phyloP scores from a whole-genome alignment of 1,140 invertebrate species.

The Oncopodura yosiiana region DNA sequence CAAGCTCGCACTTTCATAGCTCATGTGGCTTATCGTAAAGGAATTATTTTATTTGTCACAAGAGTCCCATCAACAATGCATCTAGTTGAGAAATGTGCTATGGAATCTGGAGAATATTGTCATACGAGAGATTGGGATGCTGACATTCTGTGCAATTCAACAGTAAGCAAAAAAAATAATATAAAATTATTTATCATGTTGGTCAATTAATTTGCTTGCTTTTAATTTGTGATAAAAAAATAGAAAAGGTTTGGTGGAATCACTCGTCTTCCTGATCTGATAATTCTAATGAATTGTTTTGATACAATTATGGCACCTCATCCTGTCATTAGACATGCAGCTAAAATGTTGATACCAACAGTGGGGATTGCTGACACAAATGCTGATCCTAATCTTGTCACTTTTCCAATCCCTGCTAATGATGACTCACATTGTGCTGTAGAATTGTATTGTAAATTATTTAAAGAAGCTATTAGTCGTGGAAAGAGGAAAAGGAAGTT shows the following conservation, averaged over 20 bases:
- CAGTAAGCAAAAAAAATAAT: too few species aligned
- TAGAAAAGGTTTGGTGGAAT: conserved; percentile 44
- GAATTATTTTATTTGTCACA: conserved; percentile 60
- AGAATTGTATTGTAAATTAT: conserved; percentile 77
- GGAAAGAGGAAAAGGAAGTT: conserved; percentile 67
- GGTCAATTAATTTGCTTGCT: too few species aligned
- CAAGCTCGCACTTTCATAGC: conserved; percentile 86
- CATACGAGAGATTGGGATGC: conserved; percentile 75
- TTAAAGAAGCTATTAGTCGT: conserved; percentile 75
- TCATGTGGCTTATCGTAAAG: conserved; percentile 78
- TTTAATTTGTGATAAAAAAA: too few species aligned
- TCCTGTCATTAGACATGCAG: conserved; percentile 68
- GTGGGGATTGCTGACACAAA: conserved; percentile 92
- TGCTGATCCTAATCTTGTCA: conserved; percentile 79
- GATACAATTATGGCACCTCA: conserved; percentile 50
- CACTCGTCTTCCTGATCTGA: conserved; percentile 82
- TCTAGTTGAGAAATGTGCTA: conserved; percentile 75
- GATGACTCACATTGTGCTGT: conserved; percentile 78
- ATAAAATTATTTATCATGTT: too few species aligned
- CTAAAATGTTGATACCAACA: conserved; percentile 91
- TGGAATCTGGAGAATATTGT: conserved; percentile 80
- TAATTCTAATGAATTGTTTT: conserved; percentile 80
- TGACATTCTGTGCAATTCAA: conserved; percentile 81
- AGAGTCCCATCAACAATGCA: conserved; percentile 61
- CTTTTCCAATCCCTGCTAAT: conserved; percentile 95